Evolutionary conservation across 2,113 vertebrate genomes (phyloP).

Genomic region (Promerops cafer): DNA sequence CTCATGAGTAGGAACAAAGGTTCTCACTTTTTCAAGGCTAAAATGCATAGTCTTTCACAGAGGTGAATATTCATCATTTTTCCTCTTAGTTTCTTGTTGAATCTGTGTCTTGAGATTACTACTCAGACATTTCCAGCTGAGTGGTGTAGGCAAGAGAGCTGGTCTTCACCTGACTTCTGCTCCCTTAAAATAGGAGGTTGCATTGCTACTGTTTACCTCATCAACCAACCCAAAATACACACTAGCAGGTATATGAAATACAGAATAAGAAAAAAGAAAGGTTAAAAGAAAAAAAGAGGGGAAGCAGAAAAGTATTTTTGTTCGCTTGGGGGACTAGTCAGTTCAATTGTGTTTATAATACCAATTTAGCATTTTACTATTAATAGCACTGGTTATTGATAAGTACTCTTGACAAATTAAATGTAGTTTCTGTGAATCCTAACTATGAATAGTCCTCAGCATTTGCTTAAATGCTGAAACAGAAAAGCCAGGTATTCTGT

Average conservation of each 20-base stretch:
- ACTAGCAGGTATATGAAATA: neutral
- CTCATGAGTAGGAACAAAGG: neutral
- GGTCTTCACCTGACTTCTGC: neutral
- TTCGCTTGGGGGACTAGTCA: neutral
- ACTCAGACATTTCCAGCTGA: neutral
- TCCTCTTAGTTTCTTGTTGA: neutral
- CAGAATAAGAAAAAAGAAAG: neutral
- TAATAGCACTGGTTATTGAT: neutral
- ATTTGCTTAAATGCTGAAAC: neutral
- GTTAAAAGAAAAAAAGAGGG: fast-evolving
- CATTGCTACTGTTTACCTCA: neutral
- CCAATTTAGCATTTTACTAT: neutral
- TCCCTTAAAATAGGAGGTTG: neutral
- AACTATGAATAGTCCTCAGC: neutral
- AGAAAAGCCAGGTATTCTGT: neutral
- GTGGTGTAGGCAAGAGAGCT: neutral
- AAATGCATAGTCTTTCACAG: neutral
- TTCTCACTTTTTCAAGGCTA: neutral
- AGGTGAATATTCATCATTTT: neutral
- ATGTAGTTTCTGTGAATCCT: neutral
- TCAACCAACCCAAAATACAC: neutral
- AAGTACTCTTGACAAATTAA: neutral
- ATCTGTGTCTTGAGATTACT: neutral
- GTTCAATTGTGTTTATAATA: neutral
- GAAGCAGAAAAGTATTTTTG: neutral